Base-by-base conservation (phyloP, 2,797 vertebrate genomes). In the Gambelia wislizenii region DNA sequence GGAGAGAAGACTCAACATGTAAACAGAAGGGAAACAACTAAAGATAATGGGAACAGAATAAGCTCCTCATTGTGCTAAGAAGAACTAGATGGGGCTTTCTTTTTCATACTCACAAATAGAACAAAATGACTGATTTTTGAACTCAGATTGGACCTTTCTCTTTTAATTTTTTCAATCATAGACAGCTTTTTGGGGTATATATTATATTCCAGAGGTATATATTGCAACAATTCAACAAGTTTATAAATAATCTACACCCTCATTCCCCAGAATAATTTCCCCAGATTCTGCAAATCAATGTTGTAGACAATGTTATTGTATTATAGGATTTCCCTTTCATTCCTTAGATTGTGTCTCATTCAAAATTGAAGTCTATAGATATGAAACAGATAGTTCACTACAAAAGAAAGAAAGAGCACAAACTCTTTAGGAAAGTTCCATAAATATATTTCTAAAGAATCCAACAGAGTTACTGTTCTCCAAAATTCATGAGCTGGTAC, bases 401-500 rank as follows among this genome's bases (percentile, higher is more conserved):
- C 44, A 39, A 56, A 74, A 25, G 36, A 27, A 39, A 52, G 12
- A 27, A 10, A 87, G 52, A 78, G 39, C 84, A 8, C 22, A 10
- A 44, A 77, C 86, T 44, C 83, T 39, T 44, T 54, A 87, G 91
- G 94, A 82, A 61, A 70, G n/a, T 18, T 36, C 67, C 36, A 91
- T 91, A 91, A 91, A 88, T 85, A 91, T 92, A 49, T 56, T 86
- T 90, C 84, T 83, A 77, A 42, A 89, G 30, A 64, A 83, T 86
- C 80, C 78, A 76, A 64, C 84, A 83, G 47, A 56, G 59, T 2
- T 5, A 61, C 49, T 75, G 0, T 49, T 90, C 87, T 94, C 67
- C 42, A 92, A 88, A 83, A 81, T n/a, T 59, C 70, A 88, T 83
- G 70, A 88, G 49, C 0, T 77, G 39, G 85, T 85, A 84, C 61